Percentiles rank a stretch among this genome's conserved stretches.
Conservation (phyloP, 1,140 invertebrate genomes). For the Mesaphorura yosii region DNA sequence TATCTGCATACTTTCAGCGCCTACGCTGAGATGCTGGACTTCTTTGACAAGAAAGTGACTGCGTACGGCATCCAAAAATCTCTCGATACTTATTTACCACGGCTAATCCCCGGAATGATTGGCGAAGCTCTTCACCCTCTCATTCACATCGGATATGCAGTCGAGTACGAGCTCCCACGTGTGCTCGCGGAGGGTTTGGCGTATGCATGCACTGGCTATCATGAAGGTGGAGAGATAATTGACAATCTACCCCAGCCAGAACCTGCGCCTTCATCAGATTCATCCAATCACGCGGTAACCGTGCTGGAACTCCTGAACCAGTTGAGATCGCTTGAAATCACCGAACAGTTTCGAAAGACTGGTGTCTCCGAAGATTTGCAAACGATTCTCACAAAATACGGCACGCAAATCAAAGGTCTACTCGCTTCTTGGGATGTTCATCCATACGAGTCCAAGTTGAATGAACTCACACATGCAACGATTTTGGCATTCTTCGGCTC, state of each 20-base stretch:
- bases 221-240: background rate
- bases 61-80: background rate
- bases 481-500: background rate
- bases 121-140: constrained; percentile 9
- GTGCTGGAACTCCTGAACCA: background rate
- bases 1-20: background rate
- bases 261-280: background rate
- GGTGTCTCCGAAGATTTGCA: too few species aligned
- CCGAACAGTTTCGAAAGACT: background rate
- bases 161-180: background rate
- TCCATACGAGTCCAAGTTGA: background rate
- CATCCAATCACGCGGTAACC: background rate
- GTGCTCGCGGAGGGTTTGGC: constrained; percentile 7
- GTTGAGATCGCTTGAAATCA: background rate
- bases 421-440: background rate
- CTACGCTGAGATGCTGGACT: background rate
- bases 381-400: background rate
- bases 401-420: background rate
- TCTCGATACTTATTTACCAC: background rate
- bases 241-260: background rate
- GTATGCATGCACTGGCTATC: background rate
- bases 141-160: constrained; percentile 8
- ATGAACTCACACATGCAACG: background rate
- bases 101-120: background rate
- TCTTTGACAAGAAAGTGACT: constrained; percentile 3